Base-by-base conservation (phyloP, 2,113 vertebrate species). In the Pseudorhombus dupliciocellatus region DNA sequence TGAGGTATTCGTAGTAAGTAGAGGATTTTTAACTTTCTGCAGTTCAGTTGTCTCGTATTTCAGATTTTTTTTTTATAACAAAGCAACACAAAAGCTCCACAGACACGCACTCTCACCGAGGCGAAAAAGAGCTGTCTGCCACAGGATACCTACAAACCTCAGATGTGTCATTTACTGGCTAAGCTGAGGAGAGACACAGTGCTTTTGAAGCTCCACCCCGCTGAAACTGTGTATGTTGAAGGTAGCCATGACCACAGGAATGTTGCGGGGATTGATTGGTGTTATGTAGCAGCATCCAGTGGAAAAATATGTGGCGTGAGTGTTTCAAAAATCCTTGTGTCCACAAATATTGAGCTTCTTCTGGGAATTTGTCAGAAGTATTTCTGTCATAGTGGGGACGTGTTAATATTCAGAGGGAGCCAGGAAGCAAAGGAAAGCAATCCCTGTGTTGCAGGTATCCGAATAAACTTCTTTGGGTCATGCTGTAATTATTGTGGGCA, bases 191-290 rank as follows among this genome's bases (percentile, higher is more conserved):
- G 66, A 76, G 55, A 77, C 21, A 37, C 63, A 6, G 62, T 48
- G 75, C 77, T 75, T 89, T 81, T 87, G 60, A 87, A 84, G 79
- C 77, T 79, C 63, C 83, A 60, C 70, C 54, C 52, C 24, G 60
- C 66, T 70, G 73, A 76, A 90, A 88, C 71, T 37, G 55, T 75
- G 83, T 73, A 89, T 74, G 76, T 75, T 81, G 57, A 72, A 51
- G 21, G 58, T 71, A 79, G 58, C 84, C 70, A 21, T 62, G 50
- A 44, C 87, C 80, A 28, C 86, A 84, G 67, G 83, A 89, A 85
- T 87, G 83, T 68, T 79, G 63, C 75, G 60, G 70, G 72, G 70
- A 58, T 74, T 71, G 46, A 78, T 76, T 70, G 76, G 57, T 79
- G 63, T 88, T 81, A 74, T 73, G 34, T 64, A 77, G 72, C 81